Evolutionary conservation across 2,113 vertebrate species (phyloP).

Genomic region (Nycticorax nycticorax): DNA sequence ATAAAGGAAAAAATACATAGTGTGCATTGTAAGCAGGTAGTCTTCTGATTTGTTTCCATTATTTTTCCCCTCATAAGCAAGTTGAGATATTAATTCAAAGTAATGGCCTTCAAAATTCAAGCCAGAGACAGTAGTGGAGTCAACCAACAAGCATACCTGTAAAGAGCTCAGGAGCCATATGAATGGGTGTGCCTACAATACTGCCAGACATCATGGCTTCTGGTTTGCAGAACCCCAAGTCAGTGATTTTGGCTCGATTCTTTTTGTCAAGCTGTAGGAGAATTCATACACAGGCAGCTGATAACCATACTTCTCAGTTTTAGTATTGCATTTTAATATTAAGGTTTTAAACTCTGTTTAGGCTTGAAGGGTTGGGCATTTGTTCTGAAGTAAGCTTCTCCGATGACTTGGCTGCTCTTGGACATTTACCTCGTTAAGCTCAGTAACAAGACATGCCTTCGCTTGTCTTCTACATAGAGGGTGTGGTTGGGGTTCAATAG

Average conservation of each 20-base stretch:
- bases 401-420: background rate
- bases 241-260: constrained; percentile 96
- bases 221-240: constrained; percentile 97
- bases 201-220: constrained; percentile 99
- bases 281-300: background rate
- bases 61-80: background rate
- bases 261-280: constrained; percentile 89
- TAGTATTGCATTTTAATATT: background rate
- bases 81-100: background rate
- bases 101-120: background rate
- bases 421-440: background rate
- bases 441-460: background rate
- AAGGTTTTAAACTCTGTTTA: background rate
- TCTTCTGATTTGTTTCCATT: background rate
- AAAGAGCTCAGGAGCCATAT: constrained; percentile 98
- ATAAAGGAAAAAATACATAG: background rate
- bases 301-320: background rate
- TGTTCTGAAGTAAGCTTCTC: background rate
- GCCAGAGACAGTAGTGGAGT: background rate
- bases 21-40: background rate
- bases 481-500: background rate
- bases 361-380: background rate
- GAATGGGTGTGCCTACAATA: constrained; percentile 97
- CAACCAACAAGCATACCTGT: constrained; percentile 80
- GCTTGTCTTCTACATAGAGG: background rate